A percentile compares a stretch with the other conserved stretches of the same genome.
phyloP scores from a whole-genome alignment of 2,797 vertebrate genomes.

The Petrocephalus sullivani region DNA sequence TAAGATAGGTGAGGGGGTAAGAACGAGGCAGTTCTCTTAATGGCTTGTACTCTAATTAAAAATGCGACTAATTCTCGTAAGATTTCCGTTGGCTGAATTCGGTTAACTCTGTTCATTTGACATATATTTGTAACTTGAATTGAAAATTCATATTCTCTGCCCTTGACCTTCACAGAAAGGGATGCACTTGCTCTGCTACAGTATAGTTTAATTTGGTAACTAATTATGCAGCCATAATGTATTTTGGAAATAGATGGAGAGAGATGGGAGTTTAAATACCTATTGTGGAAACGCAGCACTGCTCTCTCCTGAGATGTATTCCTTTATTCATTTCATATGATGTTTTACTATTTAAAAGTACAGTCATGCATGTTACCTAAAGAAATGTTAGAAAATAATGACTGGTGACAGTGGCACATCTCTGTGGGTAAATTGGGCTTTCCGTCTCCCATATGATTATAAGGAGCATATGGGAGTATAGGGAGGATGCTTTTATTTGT shows the following conservation, averaged over 20 bases:
- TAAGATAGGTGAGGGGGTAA: background rate
- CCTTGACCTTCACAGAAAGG: slow-evolving; percentile 31
- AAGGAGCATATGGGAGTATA: background rate
- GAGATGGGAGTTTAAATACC: background rate
- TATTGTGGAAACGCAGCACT: background rate
- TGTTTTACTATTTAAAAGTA: background rate
- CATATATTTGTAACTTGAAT: slow-evolving; percentile 53
- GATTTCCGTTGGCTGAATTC: slow-evolving; percentile 41
- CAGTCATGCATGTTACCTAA: background rate
- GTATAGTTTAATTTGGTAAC: background rate
- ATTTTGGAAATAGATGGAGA: background rate
- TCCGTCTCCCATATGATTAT: background rate
- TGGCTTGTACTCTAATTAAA: slow-evolving; percentile 63
- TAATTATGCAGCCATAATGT: background rate
- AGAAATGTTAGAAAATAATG: slow-evolving; percentile 1
- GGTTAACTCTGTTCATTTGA: slow-evolving; percentile 51
- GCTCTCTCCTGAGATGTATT: background rate
- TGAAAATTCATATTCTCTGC: slow-evolving; percentile 6
- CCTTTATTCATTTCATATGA: background rate
- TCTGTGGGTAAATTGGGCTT: background rate
- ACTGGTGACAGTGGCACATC: background rate
- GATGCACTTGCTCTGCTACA: background rate
- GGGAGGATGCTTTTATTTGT: background rate
- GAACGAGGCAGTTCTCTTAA: slow-evolving; percentile 39
- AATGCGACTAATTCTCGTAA: slow-evolving; percentile 52